These are phyloP conservation scores for Enteromius treurensis DNA, from an alignment of 2,797 vertebrate species.

Conservation along the genomic window DNA sequence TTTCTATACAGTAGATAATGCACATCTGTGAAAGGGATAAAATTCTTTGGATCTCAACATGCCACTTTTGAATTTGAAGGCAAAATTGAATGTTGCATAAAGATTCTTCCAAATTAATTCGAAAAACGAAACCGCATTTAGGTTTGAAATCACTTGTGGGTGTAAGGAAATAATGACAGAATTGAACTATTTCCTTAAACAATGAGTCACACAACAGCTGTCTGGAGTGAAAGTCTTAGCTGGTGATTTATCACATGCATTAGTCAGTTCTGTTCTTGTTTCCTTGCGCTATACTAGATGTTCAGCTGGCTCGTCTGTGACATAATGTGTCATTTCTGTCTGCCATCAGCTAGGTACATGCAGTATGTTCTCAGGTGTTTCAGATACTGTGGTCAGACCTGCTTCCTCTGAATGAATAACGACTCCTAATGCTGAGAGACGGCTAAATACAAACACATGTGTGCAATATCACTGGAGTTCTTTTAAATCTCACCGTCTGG, in stretches of 20 bases:
- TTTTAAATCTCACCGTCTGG: background rate
- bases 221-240: constrained; percentile 3
- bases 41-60: background rate
- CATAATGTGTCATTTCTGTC: constrained; percentile 23
- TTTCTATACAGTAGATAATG: background rate
- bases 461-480: background rate
- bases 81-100: background rate
- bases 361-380: constrained; percentile 18
- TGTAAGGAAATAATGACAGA: background rate
- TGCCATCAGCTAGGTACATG: background rate
- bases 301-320: constrained; percentile 1
- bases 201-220: background rate
- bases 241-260: constrained; percentile 46
- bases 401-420: background rate
- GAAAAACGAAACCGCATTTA: background rate
- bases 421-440: background rate
- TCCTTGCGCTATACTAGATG: constrained; percentile 1
- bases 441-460: background rate
- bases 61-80: background rate
- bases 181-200: background rate
- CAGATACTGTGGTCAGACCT: background rate
- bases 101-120: background rate
- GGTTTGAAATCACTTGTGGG: background rate
- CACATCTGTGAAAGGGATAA: background rate
- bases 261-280: background rate